A percentile compares a stretch with the other conserved stretches of the same genome.
These are phyloP conservation scores for Nymphicus hollandicus DNA, from an alignment of 2,113 vertebrate species.

Conservation along the genomic window DNA sequence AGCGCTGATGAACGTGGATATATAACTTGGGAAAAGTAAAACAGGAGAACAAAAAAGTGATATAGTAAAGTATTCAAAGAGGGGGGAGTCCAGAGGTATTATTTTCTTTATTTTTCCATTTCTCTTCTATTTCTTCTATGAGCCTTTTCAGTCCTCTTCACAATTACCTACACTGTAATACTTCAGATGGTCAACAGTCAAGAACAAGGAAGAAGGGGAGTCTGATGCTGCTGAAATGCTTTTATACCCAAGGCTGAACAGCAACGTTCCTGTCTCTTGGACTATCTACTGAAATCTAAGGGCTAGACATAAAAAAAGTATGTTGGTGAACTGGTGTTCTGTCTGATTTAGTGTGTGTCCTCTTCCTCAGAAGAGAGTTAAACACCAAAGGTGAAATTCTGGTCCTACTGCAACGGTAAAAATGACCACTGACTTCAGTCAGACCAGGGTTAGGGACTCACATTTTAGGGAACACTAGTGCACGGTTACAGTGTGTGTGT, in stretches of 20 bases:
- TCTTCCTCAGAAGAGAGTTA: background rate
- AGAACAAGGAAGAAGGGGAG: background rate
- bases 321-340: background rate
- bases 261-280: background rate
- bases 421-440: background rate
- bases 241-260: background rate
- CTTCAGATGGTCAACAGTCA: background rate
- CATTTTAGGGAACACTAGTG: background rate
- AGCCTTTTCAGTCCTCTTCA: background rate
- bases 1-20: background rate
- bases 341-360: background rate
- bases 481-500: background rate
- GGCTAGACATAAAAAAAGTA: background rate
- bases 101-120: background rate
- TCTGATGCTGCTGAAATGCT: background rate
- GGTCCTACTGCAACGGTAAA: background rate
- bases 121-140: background rate
- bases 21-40: background rate
- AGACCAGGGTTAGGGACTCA: background rate
- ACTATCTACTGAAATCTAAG: background rate
- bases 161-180: background rate
- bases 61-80: background rate
- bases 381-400: background rate
- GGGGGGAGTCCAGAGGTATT: background rate
- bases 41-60: background rate